phyloP scores from a whole-genome alignment of 2,113 vertebrate species.

The Anoplopoma fimbria region DNA sequence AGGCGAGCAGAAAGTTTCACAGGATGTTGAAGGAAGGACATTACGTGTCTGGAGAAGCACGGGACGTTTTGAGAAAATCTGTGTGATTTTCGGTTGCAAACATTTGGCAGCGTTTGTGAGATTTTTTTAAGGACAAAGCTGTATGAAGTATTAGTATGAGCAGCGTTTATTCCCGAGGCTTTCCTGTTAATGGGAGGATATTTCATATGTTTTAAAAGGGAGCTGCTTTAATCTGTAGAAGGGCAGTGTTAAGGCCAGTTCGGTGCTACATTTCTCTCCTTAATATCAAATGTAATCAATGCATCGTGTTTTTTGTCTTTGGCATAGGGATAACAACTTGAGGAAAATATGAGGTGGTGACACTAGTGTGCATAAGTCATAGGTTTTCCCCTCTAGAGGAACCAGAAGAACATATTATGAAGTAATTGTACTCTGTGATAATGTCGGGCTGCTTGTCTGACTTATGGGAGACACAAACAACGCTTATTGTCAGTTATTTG shows the following conservation, averaged over 20 bases:
- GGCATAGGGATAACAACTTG: constrained; percentile 38
- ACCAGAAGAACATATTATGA: constrained; percentile 65
- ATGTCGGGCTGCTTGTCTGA: constrained; percentile 22
- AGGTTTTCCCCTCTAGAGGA: constrained; percentile 24
- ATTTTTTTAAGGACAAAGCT: constrained; percentile 1
- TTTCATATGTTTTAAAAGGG: constrained; percentile 2
- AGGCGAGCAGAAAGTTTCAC: constrained; percentile 33
- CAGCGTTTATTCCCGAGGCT: constrained; percentile 25
- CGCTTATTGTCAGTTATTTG: constrained; percentile 18
- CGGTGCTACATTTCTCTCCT: constrained; percentile 48
- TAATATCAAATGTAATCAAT: constrained; percentile 50
- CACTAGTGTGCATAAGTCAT: constrained; percentile 37
- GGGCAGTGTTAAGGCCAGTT: constrained; percentile 11
- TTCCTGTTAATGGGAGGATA: background rate
- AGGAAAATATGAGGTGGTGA: constrained; percentile 43
- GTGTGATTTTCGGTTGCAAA: background rate
- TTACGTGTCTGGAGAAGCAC: background rate
- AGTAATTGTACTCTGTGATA: constrained; percentile 1
- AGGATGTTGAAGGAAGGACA: constrained; percentile 30
- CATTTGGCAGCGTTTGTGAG: background rate
- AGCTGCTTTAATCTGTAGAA: constrained; percentile 33
- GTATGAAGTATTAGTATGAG: background rate
- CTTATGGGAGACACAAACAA: constrained; percentile 2
- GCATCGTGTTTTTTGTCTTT: constrained; percentile 46
- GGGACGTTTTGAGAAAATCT: constrained; percentile 15